These are phyloP conservation scores for Goniozus legneri DNA, from an alignment of 1,140 invertebrate species.

Conservation along the genomic window DNA sequence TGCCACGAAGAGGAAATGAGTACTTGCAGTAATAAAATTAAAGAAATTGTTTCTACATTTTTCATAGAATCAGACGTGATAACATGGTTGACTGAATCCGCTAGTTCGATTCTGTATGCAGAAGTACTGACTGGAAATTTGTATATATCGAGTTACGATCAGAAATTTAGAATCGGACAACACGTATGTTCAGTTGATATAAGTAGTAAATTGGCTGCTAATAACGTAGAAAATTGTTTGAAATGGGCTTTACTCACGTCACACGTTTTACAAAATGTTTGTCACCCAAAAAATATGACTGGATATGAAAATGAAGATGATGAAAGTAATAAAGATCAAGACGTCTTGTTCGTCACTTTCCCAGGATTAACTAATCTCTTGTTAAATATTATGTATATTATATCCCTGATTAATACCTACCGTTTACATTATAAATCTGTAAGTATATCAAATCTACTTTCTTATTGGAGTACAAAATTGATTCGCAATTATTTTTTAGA, in stretches of 20 bases:
- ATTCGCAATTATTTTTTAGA: constrained; percentile 11
- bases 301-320: constrained; percentile 25
- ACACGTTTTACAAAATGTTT: constrained; percentile 10
- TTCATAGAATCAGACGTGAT: constrained; percentile 33
- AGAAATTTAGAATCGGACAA: constrained; percentile 24
- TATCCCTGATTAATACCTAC: constrained; percentile 32
- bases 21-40: too few species aligned
- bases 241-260: constrained; percentile 41
- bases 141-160: constrained; percentile 23
- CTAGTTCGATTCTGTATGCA: constrained; percentile 34
- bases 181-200: constrained; percentile 26
- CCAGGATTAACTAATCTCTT: constrained; percentile 26
- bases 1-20: too few species aligned
- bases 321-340: too few species aligned
- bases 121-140: constrained; percentile 43
- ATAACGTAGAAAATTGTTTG: constrained; percentile 38
- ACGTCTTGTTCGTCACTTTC: too few species aligned
- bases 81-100: constrained; percentile 35
- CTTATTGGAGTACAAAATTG: neutral
- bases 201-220: constrained; percentile 15
- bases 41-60: constrained; percentile 28
- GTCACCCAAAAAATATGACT: constrained; percentile 1
- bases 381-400: constrained; percentile 28
- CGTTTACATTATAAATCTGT: constrained; percentile 41
- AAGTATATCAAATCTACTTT: constrained; percentile 12